Evolutionary conservation across 2,113 vertebrate species (phyloP), one percentile per base, ranked within the genome.

Genomic region (Cebus imitator): DNA sequence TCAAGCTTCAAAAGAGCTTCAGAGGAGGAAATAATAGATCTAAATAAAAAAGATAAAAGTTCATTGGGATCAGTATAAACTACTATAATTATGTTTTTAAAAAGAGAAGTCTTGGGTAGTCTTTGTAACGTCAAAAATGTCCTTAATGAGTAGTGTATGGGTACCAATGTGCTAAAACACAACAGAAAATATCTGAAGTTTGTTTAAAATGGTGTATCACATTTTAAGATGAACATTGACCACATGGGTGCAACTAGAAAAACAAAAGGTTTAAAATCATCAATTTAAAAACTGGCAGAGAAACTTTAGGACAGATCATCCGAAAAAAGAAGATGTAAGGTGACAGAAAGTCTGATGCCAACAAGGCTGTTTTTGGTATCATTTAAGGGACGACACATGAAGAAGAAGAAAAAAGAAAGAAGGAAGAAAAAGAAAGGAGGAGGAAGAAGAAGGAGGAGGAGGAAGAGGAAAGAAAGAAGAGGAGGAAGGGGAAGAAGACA

Each of bases 211-310:
- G 17, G 10, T 14, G 17, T 14, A 40, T 68, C 4, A 25, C 12
- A 48, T 78, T 73, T 90, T 61, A 85, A 88, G 18, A 68, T 25
- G 21, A 55, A 58, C 50, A 78, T 3, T 40, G 43, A 81, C 5
- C 30, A 66, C 58, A 37, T 9, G 8, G 32, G 27, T 81, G 3
- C 6, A 64, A 75, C 45, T 25, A 95, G 64, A 40, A 92, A 92
- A 96, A 92, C 43, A 52, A 52, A 76, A 92, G 6, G 61, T 14
- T 76, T 87, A 43, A 70, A 95, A 87, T 87, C 20, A 75, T 68
- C 37, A 66, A 27, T 2, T 75, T 61, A 78, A 78, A 84, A 32
- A 32, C 6, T 37, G 72, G 18, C 35, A 58, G 11, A 87, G 14
- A 25, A 90, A 75, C n/a, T 43, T 76, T 45, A 75, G 45, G 52